These are phyloP conservation scores for Bucorvus abyssinicus DNA, from an alignment of 2,797 vertebrate genomes.

Conservation along the genomic window DNA sequence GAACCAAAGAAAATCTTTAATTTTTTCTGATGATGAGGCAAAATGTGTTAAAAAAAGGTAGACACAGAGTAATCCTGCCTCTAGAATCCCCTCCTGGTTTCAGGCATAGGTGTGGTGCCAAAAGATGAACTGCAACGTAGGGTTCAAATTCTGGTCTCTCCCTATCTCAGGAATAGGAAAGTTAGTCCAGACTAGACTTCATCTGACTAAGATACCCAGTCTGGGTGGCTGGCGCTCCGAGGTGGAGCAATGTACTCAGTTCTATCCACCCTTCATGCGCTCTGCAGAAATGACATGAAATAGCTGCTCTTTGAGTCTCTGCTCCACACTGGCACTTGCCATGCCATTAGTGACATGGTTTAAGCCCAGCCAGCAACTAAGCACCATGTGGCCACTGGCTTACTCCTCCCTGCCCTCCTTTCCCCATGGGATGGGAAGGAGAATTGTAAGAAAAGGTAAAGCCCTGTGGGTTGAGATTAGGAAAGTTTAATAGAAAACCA, in stretches of 20 bases:
- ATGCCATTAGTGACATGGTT: background rate
- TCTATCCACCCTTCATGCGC: rapidly evolving
- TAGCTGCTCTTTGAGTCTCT: background rate
- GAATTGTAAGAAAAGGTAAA: too few species aligned
- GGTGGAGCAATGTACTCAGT: rapidly evolving
- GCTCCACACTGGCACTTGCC: background rate
- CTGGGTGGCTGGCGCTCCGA: background rate
- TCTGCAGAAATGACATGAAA: background rate
- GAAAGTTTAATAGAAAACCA: too few species aligned
- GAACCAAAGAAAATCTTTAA: background rate
- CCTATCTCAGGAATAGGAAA: background rate
- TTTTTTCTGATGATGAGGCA: background rate
- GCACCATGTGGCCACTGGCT: too few species aligned
- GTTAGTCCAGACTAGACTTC: background rate
- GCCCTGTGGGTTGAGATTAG: too few species aligned
- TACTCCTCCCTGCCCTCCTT: too few species aligned
- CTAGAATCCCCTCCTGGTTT: background rate
- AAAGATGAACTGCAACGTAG: background rate
- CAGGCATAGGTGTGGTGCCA: background rate
- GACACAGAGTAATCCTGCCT: background rate
- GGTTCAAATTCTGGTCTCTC: background rate
- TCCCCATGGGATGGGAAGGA: too few species aligned
- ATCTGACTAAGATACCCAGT: background rate
- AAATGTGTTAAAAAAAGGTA: background rate
- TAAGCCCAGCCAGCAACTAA: too few species aligned